phyloP scores from a whole-genome alignment of 2,113 vertebrate species.

The Ophiodon elongatus region DNA sequence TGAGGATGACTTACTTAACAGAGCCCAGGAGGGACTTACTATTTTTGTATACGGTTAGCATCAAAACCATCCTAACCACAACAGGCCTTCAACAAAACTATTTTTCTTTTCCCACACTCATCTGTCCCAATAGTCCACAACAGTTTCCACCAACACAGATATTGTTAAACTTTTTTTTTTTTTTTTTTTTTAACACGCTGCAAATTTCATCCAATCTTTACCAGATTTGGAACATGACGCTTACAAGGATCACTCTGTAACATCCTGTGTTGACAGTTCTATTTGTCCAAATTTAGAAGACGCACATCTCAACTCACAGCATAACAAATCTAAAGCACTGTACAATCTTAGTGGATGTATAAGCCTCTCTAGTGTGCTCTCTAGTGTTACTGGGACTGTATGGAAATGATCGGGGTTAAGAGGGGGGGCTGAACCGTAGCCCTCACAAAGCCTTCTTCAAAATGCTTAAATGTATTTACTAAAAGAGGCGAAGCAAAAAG shows the following conservation, averaged over 20 bases:
- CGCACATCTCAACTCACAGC: not conserved
- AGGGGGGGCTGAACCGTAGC: not conserved
- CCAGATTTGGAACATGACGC: not conserved
- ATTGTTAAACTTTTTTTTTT: not conserved
- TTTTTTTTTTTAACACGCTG: not conserved
- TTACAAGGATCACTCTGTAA: not conserved
- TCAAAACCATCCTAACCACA: slow-evolving; percentile 3
- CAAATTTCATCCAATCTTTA: slow-evolving; percentile 1
- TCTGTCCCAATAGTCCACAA: slow-evolving; percentile 25
- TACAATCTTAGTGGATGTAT: not conserved
- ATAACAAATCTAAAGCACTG: not conserved
- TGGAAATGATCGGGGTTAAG: not conserved
- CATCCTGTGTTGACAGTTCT: not conserved
- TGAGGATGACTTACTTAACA: not conserved
- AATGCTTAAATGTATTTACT: not conserved
- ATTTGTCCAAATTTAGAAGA: not conserved
- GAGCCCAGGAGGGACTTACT: not conserved
- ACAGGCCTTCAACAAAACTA: not conserved
- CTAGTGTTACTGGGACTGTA: not conserved
- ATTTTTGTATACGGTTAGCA: not conserved
- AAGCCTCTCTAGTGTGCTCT: not conserved
- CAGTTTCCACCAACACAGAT: slow-evolving; percentile 17
- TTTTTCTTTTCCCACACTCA: not conserved
- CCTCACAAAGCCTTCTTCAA: not conserved
- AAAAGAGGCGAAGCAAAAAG: not conserved